These are phyloP conservation scores for Aporophyla lueneburgensis DNA, from an alignment of 2,888 invertebrate genomes.

Conservation along the genomic window DNA sequence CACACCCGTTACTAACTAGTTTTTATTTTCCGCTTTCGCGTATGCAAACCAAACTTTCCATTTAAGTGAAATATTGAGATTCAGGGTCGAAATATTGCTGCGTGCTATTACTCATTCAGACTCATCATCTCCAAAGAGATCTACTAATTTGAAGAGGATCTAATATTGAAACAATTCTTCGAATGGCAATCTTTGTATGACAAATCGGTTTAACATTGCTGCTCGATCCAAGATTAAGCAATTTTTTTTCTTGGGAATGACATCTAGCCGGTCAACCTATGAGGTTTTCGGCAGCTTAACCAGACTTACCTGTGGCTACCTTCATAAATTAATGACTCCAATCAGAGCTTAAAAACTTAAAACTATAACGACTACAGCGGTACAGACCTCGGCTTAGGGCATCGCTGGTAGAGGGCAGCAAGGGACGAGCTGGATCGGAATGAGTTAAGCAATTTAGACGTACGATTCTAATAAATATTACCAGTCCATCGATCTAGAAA, in stretches of 20 bases:
- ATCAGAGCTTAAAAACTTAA: no score
- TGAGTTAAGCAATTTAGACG: conserved; percentile 34
- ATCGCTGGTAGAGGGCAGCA: no score
- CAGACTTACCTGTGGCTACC: no score
- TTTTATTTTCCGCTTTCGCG: not conserved
- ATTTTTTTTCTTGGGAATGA: conserved; percentile 12
- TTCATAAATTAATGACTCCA: no score
- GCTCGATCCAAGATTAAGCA: conserved; percentile 16
- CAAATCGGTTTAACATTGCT: conserved; percentile 1
- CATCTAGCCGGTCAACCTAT: no score
- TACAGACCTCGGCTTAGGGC: no score
- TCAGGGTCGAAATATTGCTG: not conserved
- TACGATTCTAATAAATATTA: conserved; percentile 24
- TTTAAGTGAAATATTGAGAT: not conserved
- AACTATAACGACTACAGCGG: no score
- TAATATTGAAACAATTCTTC: not conserved
- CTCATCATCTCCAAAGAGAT: conserved; percentile 22
- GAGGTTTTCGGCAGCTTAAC: no score
- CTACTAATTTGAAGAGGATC: not conserved
- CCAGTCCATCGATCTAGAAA: conserved; percentile 42
- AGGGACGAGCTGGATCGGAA: no score
- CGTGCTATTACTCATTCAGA: not conserved
- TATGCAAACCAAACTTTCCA: not conserved
- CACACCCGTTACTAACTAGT: no score
- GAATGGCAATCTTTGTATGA: not conserved